Base-by-base conservation (phyloP, 2,888 invertebrate species). In the Acanthosepion esculentum region DNA sequence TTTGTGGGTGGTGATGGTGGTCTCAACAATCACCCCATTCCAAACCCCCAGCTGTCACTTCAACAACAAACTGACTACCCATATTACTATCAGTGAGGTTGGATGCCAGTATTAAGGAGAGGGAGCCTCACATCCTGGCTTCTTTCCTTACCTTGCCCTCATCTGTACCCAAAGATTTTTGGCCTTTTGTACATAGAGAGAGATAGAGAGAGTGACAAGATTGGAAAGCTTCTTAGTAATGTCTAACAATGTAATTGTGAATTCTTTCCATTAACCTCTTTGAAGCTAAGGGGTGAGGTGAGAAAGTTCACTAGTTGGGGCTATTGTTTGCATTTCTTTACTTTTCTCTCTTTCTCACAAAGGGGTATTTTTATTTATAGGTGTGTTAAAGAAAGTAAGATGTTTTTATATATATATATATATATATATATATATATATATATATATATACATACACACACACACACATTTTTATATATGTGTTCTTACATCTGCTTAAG, bases 241-340 rank as follows among this genome's bases (percentile, higher is more conserved):
- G 78, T n/a, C 78, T 78, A 78, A 78, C 78, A n/a, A 78, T 78
- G 78, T 78, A n/a, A 78, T 78, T n/a, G 78, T 78, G n/a, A 78
- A n/a, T 12, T 78, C 33, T 78, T 78, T 78, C 78, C 78, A 78
- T 78, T 78, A 78, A 78, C 78, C 78, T 78, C 78, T 78, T n/a
- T 10, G 78, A 78, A 78, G n/a, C 33, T 78, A 78, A 78, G 78
- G 78, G 29, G 78, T 78, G 78, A 78, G 78, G 78, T 78, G 78
- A 78, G 78, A 78, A 78, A 78, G 59, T 33, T 78, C 78, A 78
- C 59, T 33, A 78, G 23, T 59, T 59, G 23, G 2, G 33, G 33
- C 78, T 78, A n/a, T 78, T n/a, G 18, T n/a, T 78, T 78, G 78
- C n/a, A n/a, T 78, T 78, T 78, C 78, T 78, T 33, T 78, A 4